Base-by-base conservation (phyloP, 2,888 invertebrate species). In the Calameuta pallipes region DNA sequence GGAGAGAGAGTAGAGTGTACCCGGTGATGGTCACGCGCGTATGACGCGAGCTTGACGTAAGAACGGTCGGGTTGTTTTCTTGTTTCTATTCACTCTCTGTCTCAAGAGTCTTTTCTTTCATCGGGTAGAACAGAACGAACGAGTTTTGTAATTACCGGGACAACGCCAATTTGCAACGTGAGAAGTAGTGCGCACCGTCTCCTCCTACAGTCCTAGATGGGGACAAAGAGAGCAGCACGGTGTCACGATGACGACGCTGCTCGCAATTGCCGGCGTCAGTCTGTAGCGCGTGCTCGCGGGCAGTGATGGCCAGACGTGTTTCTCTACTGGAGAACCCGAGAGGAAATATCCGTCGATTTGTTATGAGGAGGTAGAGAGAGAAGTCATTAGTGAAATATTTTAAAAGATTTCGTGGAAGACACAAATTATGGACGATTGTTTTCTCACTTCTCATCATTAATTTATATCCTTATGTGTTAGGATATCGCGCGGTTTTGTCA, bases 11-110 rank as follows among this genome's bases (percentile, higher is more conserved):
- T 56, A 56, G 56, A 56, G 9, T 71, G 31, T 71, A 15, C 15
- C 13, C 71, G 12, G 33, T 71, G 9, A 71, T 71, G 71, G 71
- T 71, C 71, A 71, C 71, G 71, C 71, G 71, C 71, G 13, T 34
- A 34, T 71, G 71, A 71, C 71, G 71, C 71, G 71, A 71, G 71
- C 30, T 71, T 71, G 34, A 77, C 68, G 78, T 33, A 15, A n/a
- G 73, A 41, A 69, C 75, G 71, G 31, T 70, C 74, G 70, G 41
- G 37, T 35, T 15, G 13, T 36, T 68, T 78, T 78, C 76, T 71
- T 75, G 77, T 9, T 56, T 56, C 56, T 56, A 23, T 56, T 56
- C 23, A 56, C 23, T 56, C 56, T 23, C 23, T 56, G 23, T 56
- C 56, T 56, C 9, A 23, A 56, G 56, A 56, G 15, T 41, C 41